Evolutionary conservation across 2,888 invertebrate species (phyloP).

Genomic region (Pollenia griseotomentosa): DNA sequence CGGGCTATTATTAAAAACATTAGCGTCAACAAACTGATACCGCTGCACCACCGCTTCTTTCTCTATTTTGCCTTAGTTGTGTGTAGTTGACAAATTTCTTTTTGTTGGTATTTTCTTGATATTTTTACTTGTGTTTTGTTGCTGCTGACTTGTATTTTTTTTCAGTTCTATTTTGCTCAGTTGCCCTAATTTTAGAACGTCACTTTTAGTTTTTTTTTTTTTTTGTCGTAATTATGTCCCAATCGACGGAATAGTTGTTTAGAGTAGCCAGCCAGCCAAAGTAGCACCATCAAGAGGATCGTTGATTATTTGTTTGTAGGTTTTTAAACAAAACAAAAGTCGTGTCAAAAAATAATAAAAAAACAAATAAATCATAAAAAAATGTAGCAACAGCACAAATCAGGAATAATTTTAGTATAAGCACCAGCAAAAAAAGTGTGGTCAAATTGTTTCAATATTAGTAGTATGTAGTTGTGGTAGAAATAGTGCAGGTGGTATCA

Average conservation of each 20-base stretch:
- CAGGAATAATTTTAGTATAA: constrained; percentile 1
- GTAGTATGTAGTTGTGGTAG: constrained; percentile 5
- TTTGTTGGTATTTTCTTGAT: constrained; percentile 38
- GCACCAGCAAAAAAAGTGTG: constrained; percentile 35
- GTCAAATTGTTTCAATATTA: constrained; percentile 49
- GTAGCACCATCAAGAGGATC: constrained; percentile 26
- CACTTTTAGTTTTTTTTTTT: constrained; percentile 57
- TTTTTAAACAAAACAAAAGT: constrained; percentile 16
- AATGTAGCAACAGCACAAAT: constrained; percentile 14
- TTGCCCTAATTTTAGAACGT: constrained; percentile 72
- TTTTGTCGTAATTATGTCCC: constrained; percentile 40
- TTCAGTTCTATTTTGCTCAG: constrained; percentile 25
- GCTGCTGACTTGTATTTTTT: constrained; percentile 33
- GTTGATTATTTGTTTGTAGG: constrained; percentile 31
- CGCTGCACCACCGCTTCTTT: constrained; percentile 27
- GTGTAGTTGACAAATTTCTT: constrained; percentile 47
- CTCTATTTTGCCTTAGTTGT: constrained; percentile 9
- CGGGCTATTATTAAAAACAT: constrained; percentile 70
- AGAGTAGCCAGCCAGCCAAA: constrained; percentile 33
- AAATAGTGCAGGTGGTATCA: constrained; percentile 57
- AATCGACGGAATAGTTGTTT: constrained; percentile 31
- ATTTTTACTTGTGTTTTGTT: constrained; percentile 24
- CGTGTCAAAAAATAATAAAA: constrained; percentile 59
- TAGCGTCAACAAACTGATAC: constrained; percentile 65
- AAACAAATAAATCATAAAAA: constrained; percentile 47